Conservation (phyloP, 1,140 invertebrate species). For the Subanguina moxae region DNA sequence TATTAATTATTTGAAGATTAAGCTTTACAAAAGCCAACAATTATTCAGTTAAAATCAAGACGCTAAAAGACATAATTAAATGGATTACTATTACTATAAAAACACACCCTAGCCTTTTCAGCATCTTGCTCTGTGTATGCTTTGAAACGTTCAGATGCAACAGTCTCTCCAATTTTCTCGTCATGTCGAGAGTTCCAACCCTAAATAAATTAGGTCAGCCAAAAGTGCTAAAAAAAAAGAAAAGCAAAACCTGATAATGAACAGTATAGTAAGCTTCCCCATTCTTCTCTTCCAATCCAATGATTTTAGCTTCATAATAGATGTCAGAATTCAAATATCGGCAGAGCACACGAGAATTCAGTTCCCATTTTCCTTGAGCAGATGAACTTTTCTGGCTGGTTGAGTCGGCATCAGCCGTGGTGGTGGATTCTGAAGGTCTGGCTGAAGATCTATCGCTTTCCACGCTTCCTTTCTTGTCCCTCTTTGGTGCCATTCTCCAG, state of each 20-base stretch:
- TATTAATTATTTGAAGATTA: too few relatives aligned
- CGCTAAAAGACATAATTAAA: too few relatives aligned
- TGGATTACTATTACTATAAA: too few relatives aligned
- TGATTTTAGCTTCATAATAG: constrained; percentile 36
- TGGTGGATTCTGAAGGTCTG: background rate
- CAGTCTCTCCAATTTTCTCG: constrained; percentile 20
- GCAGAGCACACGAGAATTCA: constrained; percentile 21
- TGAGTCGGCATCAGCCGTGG: background rate
- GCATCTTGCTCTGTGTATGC: constrained; percentile 26
- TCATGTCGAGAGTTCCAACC: constrained; percentile 34
- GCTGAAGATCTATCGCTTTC: background rate
- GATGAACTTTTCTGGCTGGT: background rate
- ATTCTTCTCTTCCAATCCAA: constrained; percentile 18
- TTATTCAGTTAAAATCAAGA: too few relatives aligned
- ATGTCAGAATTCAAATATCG: constrained; percentile 23
- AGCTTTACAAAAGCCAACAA: too few relatives aligned
- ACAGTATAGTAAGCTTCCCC: constrained; percentile 21
- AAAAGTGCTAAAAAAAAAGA: background rate
- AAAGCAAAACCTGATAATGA: constrained; percentile 28
- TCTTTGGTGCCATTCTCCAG: constrained; percentile 1
- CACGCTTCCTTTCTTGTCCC: background rate
- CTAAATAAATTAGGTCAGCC: constrained; percentile 5
- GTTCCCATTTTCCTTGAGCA: constrained; percentile 12
- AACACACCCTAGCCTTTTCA: constrained; percentile 25
- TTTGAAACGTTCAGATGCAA: constrained; percentile 28